Evolutionary conservation across 2,113 vertebrate genomes (phyloP), one percentile per base, ranked within the genome.

Genomic region (Pungitius pungitius): DNA sequence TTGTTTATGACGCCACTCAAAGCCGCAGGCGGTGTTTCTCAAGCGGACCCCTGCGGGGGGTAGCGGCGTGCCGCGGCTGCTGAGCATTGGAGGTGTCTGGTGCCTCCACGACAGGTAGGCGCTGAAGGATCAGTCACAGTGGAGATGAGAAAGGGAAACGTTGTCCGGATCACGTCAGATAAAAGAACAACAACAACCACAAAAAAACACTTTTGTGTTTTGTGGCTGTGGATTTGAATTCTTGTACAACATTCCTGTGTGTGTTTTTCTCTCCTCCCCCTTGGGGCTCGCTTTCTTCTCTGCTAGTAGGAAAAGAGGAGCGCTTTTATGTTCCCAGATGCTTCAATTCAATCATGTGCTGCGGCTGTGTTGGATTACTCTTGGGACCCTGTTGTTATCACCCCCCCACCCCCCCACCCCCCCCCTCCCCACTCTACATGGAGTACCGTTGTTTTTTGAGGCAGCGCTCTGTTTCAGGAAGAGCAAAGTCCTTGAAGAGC

Each of bases 1-100:
- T 89, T 90, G 86, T 87, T 89, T 91, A 92, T 89, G 87, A 89
- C 88, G 88, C 79, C 87, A 85, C 88, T 93, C 87, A 87, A 82
- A 89, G 37, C 87, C 75, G 87, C 90, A 92, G 90, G 90, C 90
- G 90, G 81, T 85, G 85, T 79, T 85, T 85, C 81, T 87, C 86
- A 87, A 86, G 84, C 64, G 40, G 83, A 80, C 66, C 85, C 89
- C 78, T 60, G 0, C 5, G 80, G 69, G 84, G 10, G 81, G 72
- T 84, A 81, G 30, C 40, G 4, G 24, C 51, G 49, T 11, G 55
- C 30, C 18, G 26, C 20, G 18, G 60, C 67, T 66, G 81, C 80
- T 4, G 37, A 7, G 39, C 70, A n/a, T 18, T 63, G 45, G 45
- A 65, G 37, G 68, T 30, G 1, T 49, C 76, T 73, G 52, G n/a